These are phyloP conservation scores for Anas georgica DNA, from an alignment of 2,797 vertebrate genomes.

Conservation along the genomic window DNA sequence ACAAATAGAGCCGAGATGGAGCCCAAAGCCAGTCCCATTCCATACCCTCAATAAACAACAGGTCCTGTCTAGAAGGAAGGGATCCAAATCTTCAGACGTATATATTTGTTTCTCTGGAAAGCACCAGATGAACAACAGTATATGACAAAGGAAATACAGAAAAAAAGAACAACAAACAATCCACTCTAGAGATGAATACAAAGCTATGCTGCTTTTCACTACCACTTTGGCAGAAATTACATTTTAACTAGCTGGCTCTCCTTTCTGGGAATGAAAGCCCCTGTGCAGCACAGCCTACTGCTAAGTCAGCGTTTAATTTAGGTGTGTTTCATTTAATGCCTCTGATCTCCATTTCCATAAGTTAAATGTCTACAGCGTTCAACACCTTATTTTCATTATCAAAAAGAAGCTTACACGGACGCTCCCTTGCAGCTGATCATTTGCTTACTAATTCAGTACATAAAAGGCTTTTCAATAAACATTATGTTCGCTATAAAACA, in stretches of 20 bases:
- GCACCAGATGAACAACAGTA: neutral
- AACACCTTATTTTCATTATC: slow-evolving; percentile 3
- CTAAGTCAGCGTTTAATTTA: neutral
- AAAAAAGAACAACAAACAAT: neutral
- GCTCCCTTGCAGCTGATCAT: neutral
- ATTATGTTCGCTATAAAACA: neutral
- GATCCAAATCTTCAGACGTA: neutral
- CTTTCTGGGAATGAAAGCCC: neutral
- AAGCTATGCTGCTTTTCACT: neutral
- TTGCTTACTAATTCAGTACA: slow-evolving; percentile 11
- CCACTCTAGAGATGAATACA: neutral
- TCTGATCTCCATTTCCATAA: slow-evolving; percentile 5
- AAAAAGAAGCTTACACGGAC: neutral
- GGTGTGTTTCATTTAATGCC: slow-evolving; percentile 3
- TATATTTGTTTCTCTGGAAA: neutral
- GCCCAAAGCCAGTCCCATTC: neutral
- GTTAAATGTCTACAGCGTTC: neutral
- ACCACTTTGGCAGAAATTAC: neutral
- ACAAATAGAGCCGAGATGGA: neutral
- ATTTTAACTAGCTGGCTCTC: neutral
- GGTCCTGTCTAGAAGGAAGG: neutral
- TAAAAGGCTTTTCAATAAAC: slow-evolving; percentile 19
- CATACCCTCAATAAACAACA: neutral
- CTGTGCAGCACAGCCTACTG: neutral
- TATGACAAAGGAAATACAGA: neutral